These are phyloP conservation scores for Centroberyx gerrardi DNA, from an alignment of 2,797 vertebrate species.

Conservation along the genomic window DNA sequence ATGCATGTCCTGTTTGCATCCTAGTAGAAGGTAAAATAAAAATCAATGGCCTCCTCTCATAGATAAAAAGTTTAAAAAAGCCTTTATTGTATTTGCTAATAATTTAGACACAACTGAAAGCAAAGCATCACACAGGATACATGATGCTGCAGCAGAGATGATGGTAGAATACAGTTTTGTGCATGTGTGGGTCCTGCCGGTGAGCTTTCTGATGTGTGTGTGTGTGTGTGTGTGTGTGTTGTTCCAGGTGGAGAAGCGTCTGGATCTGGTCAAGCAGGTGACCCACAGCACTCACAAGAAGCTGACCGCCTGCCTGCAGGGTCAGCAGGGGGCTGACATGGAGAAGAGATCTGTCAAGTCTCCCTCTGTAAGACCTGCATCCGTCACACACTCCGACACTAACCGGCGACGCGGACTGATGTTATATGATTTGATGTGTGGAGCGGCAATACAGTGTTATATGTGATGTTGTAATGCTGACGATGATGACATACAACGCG, in stretches of 20 bases:
- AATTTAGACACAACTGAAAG: too few relatives aligned
- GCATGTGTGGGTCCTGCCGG: too few relatives aligned
- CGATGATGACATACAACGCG: too few relatives aligned
- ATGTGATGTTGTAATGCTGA: neutral
- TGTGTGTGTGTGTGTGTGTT: slow-evolving; percentile 6
- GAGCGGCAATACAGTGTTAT: neutral
- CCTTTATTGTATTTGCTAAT: too few relatives aligned
- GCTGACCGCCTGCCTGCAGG: slow-evolving; percentile 96
- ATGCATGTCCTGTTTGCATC: too few relatives aligned
- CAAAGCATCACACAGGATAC: too few relatives aligned
- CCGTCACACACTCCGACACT: neutral
- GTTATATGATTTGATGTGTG: neutral
- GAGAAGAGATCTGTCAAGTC: slow-evolving; percentile 96
- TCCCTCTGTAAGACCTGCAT: slow-evolving; percentile 74
- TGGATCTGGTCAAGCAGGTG: slow-evolving; percentile 98
- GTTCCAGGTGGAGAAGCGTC: slow-evolving; percentile 95
- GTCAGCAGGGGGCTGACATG: slow-evolving; percentile 94
- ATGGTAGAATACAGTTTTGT: neutral
- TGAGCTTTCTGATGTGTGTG: neutral
- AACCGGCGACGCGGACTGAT: neutral
- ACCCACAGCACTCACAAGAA: slow-evolving; percentile 99
- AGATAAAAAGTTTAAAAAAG: too few relatives aligned
- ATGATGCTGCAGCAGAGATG: too few relatives aligned
- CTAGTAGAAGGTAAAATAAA: slow-evolving; percentile 74
- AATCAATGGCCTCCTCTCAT: too few relatives aligned